These are phyloP conservation scores for Lepidochrysops patricia DNA, from an alignment of 2,888 invertebrate genomes.

Conservation along the genomic window DNA sequence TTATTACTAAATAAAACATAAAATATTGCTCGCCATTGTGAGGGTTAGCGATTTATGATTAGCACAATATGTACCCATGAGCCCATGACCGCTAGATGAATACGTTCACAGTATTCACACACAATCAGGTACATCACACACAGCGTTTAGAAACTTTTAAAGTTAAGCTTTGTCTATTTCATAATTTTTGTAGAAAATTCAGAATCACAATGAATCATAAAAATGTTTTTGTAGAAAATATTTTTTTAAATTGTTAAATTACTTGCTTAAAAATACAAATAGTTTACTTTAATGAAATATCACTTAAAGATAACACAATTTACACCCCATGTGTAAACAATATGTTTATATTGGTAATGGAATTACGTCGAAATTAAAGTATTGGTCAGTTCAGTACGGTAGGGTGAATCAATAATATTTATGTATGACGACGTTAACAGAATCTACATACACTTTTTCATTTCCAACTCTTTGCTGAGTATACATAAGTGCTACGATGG, in stretches of 20 bases:
- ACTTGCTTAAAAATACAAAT: too few relatives aligned
- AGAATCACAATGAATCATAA: too few relatives aligned
- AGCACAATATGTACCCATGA: slow-evolving; percentile 27
- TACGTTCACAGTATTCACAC: too few relatives aligned
- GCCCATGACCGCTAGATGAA: slow-evolving; percentile 3
- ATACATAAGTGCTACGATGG: not conserved
- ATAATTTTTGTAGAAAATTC: too few relatives aligned
- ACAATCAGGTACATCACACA: too few relatives aligned
- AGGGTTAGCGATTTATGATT: slow-evolving; percentile 42
- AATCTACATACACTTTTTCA: not conserved
- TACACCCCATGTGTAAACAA: slow-evolving; percentile 30
- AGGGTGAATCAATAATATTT: slow-evolving; percentile 50
- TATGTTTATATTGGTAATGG: slow-evolving; percentile 46
- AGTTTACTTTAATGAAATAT: slow-evolving; percentile 5
- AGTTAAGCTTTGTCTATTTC: too few relatives aligned
- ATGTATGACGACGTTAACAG: slow-evolving; percentile 33
- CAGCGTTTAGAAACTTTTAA: too few relatives aligned
- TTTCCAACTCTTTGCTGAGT: not conserved
- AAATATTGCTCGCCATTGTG: slow-evolving; percentile 34
- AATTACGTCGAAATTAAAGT: slow-evolving; percentile 50
- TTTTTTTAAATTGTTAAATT: too few relatives aligned
- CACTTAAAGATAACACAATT: not conserved
- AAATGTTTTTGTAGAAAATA: too few relatives aligned
- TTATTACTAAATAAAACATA: slow-evolving; percentile 65
- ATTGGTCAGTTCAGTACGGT: slow-evolving; percentile 47